phyloP scores from a whole-genome alignment of 2,113 vertebrate genomes.

The Euleptes europaea region DNA sequence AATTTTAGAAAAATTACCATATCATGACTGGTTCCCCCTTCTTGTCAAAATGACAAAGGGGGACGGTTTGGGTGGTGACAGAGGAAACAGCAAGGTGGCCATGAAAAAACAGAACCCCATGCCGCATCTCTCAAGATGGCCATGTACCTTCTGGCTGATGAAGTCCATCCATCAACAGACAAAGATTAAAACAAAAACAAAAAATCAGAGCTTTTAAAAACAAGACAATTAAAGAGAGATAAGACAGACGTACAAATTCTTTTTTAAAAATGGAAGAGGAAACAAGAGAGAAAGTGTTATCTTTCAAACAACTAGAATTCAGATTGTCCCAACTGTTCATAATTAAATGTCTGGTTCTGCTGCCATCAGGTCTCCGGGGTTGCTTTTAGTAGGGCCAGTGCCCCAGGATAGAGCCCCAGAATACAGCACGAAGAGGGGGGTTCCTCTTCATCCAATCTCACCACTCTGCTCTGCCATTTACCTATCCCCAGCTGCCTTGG shows the following conservation, averaged over 20 bases:
- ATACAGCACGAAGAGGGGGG: too few species aligned
- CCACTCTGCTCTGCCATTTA: too few species aligned
- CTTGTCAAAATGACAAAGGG: not conserved
- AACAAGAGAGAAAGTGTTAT: not conserved
- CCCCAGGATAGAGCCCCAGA: too few species aligned
- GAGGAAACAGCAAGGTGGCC: not conserved
- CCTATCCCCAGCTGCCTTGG: too few species aligned
- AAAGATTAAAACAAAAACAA: not conserved
- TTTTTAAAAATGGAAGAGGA: not conserved
- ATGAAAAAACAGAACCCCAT: not conserved
- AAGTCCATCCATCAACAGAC: not conserved
- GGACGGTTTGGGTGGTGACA: not conserved
- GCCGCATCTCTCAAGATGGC: not conserved
- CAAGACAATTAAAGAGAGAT: not conserved
- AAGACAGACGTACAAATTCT: not conserved
- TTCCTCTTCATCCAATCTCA: too few species aligned
- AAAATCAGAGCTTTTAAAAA: not conserved
- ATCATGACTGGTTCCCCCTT: not conserved
- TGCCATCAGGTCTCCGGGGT: too few species aligned
- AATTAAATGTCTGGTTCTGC: too few species aligned
- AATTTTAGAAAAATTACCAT: not conserved
- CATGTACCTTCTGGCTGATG: not conserved
- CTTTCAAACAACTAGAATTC: not conserved
- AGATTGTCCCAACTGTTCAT: too few species aligned
- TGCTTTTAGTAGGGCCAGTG: too few species aligned